Evolutionary conservation across 2,888 invertebrate species (phyloP), one percentile per base, ranked within the genome.

Genomic region (Caenorhabditis wallacei): DNA sequence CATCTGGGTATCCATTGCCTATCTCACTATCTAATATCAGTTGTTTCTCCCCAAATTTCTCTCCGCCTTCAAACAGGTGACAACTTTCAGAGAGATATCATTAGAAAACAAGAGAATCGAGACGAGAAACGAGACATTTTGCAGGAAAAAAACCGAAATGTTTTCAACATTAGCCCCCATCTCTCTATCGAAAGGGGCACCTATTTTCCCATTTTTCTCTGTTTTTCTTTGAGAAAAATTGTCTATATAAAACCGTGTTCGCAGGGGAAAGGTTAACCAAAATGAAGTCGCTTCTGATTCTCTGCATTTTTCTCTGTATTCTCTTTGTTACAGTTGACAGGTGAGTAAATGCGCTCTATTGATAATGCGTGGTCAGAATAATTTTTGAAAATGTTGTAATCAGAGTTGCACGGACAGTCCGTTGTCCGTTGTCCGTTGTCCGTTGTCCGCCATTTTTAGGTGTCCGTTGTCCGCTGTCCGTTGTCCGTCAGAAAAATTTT

Each of bases 71-170:
- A 61, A 61, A 61, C 78, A 69, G 63, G 63, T 78, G 78, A 61
- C 69, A 69, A 53, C 53, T 13, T 13, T 40, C 46, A 53, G 26
- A 20, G 46, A 69, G n/a, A n/a, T n/a, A n/a, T 26, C 53, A 16
- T 46, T 8, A 18, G 22, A 40, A 53, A 40, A 26, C 11, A 30
- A 46, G 69, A 78, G 61, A 48, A 53, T 18, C 18, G 13, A 53
- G 61, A 68, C 24, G n/a, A 43, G 24, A 63, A 54, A 61, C n/a
- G 69, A 68, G 59, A 59, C 43, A 53, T 61, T 78, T 63, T 78
- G 69, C 78, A 63, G 78, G 40, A 74, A 76, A 57, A 64, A 69
- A 78, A 69, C 22, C 69, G 54, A 70, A 78, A 78, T 78, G 78
- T 78, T 78, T 78, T 78, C 78, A 69, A 78, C 69, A 78, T 78